phyloP scores from a whole-genome alignment of 2,888 invertebrate genomes.

The Drosophila tanythrix region DNA sequence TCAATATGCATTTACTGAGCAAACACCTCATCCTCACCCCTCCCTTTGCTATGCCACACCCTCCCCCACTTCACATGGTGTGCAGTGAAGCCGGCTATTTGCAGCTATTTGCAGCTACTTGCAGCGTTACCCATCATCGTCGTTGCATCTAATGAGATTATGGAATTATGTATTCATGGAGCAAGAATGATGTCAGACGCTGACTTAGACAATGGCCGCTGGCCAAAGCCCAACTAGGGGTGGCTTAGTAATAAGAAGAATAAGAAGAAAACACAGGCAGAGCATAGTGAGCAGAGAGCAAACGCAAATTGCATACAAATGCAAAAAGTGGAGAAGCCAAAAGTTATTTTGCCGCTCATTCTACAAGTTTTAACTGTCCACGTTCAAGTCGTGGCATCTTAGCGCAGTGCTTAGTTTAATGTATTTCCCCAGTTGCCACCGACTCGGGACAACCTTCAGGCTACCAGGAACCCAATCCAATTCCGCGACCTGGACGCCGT shows the following conservation, averaged over 20 bases:
- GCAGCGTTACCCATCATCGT: conserved; percentile 26
- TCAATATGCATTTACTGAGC: conserved; percentile 37
- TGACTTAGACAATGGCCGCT: conserved; percentile 39
- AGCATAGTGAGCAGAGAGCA: conserved; percentile 55
- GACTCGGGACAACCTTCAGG: neutral
- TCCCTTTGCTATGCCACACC: neutral
- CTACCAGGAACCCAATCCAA: neutral
- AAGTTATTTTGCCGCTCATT: neutral
- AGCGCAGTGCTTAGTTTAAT: conserved; percentile 68
- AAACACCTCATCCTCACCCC: neutral
- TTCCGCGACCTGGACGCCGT: conserved; percentile 10
- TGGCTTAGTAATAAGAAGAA: neutral
- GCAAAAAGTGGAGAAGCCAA: conserved; percentile 23
- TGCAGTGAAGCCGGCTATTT: conserved; percentile 37
- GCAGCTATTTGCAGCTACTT: conserved; percentile 59
- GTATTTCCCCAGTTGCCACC: conserved; percentile 56
- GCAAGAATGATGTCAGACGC: conserved; percentile 67
- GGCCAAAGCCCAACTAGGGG: neutral
- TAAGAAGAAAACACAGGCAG: conserved; percentile 21
- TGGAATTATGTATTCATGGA: conserved; percentile 78
- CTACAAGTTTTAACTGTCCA: conserved; percentile 39
- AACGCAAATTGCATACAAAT: conserved; percentile 75
- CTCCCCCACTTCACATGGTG: neutral
- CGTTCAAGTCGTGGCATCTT: conserved; percentile 56
- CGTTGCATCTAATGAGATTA: conserved; percentile 76